phyloP scores from a whole-genome alignment of 2,113 vertebrate species.

The Eublepharis macularius region DNA sequence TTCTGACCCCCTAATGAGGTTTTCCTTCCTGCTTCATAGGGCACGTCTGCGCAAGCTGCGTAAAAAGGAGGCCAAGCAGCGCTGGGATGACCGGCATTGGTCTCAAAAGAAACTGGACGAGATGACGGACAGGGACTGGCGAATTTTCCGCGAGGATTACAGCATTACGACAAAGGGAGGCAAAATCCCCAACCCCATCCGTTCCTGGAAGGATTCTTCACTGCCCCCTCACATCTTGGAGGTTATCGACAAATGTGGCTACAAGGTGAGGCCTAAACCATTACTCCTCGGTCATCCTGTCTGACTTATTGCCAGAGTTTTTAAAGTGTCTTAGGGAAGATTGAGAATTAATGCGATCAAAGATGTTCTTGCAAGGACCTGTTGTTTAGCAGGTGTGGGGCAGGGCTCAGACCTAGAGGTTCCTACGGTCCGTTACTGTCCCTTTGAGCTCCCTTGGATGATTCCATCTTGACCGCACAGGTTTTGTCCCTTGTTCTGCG shows the following conservation, averaged over 20 bases:
- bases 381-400: too few species aligned
- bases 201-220: slow-evolving; percentile 96
- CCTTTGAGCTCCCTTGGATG: rapidly evolving
- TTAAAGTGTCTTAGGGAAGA: neutral
- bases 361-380: neutral
- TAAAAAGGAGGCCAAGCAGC: slow-evolving; percentile 98
- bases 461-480: neutral
- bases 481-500: neutral
- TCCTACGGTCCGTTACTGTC: neutral
- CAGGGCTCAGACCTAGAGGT: too few species aligned
- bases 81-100: slow-evolving; percentile 98
- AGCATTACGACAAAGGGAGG: slow-evolving; percentile 99
- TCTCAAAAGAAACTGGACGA: slow-evolving; percentile 98
- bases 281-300: neutral
- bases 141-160: slow-evolving; percentile 97
- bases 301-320: neutral
- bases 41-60: slow-evolving; percentile 90
- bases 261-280: slow-evolving; percentile 82
- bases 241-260: slow-evolving; percentile 97
- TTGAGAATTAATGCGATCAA: neutral
- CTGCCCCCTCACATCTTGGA: slow-evolving; percentile 95
- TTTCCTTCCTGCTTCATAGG: slow-evolving; percentile 62
- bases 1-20: neutral
- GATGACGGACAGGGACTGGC: slow-evolving; percentile 98
- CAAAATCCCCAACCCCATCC: slow-evolving; percentile 97